phyloP scores from a whole-genome alignment of 2,113 vertebrate genomes.

The Notarius quadriscutis region DNA sequence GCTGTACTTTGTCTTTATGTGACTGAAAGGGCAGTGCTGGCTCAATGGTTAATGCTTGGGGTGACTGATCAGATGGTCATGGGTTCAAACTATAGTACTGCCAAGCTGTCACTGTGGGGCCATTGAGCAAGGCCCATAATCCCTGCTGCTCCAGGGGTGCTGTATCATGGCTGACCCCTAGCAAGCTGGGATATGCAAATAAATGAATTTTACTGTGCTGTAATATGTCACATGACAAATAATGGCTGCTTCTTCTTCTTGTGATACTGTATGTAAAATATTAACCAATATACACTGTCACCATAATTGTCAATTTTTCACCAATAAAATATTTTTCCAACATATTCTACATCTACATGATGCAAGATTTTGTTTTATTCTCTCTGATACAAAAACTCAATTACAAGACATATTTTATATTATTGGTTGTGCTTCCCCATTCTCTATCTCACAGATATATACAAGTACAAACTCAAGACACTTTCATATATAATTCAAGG shows the following conservation, averaged over 20 bases:
- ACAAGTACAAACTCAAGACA: neutral
- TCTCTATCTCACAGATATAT: neutral
- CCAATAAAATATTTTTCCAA: neutral
- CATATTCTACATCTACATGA: neutral
- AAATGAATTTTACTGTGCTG: neutral
- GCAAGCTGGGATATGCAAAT: too few species aligned
- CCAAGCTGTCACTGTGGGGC: neutral
- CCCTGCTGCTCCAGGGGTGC: too few species aligned
- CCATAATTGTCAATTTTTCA: neutral
- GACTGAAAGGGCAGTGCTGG: neutral
- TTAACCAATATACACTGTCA: neutral
- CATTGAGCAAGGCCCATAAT: neutral
- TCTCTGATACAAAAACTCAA: too few species aligned
- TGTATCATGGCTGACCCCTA: neutral
- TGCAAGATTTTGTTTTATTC: too few species aligned
- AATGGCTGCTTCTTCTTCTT: neutral
- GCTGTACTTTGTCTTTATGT: neutral
- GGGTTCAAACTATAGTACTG: neutral
- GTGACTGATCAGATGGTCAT: neutral
- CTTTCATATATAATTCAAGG: neutral
- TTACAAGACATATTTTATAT: neutral
- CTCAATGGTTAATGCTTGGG: neutral
- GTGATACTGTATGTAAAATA: neutral
- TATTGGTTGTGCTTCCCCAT: neutral
- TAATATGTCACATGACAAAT: neutral